phyloP scores from a whole-genome alignment of 1,140 invertebrate genomes.

The Meteorus sp. region DNA sequence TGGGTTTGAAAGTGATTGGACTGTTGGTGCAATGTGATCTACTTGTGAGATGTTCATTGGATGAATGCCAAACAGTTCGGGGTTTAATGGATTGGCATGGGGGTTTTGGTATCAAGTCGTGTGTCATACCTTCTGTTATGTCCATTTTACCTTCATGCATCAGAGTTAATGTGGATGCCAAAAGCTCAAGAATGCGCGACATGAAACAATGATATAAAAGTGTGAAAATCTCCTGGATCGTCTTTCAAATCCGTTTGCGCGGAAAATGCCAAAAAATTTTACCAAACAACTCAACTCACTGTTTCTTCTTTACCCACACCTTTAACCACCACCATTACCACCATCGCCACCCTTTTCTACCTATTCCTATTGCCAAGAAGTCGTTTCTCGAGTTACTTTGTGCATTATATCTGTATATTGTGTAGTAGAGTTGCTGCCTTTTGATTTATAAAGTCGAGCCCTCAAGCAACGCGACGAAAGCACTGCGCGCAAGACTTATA shows the following conservation, averaged over 20 bases:
- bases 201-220: too few species aligned
- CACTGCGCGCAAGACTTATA: too few species aligned
- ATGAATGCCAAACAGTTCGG: conserved; percentile 33
- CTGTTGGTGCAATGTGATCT: conserved; percentile 42
- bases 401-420: too few species aligned
- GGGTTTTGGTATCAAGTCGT: conserved; percentile 20
- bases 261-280: conserved; percentile 27
- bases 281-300: background rate
- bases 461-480: too few species aligned
- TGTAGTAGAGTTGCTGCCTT: background rate
- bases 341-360: too few species aligned
- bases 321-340: too few species aligned
- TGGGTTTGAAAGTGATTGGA: conserved; percentile 19
- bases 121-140: conserved; percentile 12
- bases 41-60: conserved; percentile 48
- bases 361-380: too few species aligned
- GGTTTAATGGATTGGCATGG: conserved; percentile 15
- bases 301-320: background rate
- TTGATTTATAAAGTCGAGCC: conserved; percentile 4
- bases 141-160: conserved; percentile 15
- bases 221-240: conserved; percentile 31
- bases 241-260: conserved; percentile 26
- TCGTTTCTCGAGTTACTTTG: background rate
- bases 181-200: conserved; percentile 39
- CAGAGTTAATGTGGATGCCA: conserved; percentile 28